These are phyloP conservation scores for Gasterosteus nipponicus DNA, from an alignment of 2,113 vertebrate genomes.

Conservation along the genomic window DNA sequence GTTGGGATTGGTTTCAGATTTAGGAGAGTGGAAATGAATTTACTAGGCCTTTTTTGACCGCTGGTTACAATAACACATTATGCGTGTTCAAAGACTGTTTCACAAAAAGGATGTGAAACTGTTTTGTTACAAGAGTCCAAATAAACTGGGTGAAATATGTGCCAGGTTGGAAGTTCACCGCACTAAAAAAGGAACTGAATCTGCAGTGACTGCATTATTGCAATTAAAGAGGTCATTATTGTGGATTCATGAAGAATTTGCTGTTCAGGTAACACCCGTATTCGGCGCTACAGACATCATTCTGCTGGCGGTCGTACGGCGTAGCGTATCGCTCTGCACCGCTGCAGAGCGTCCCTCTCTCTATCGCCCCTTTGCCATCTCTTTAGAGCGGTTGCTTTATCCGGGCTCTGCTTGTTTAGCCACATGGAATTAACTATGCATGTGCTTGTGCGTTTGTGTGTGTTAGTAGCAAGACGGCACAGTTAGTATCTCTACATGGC, in stretches of 20 bases:
- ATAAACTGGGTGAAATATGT: not conserved
- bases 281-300: not conserved
- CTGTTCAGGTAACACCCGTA: slow-evolving; percentile 2
- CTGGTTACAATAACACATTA: slow-evolving; percentile 27
- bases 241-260: slow-evolving; percentile 24
- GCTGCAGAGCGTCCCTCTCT: slow-evolving; percentile 9
- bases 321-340: not conserved
- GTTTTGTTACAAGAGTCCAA: slow-evolving; percentile 5
- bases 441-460: slow-evolving; percentile 27
- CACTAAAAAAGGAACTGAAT: slow-evolving; percentile 9
- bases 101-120: slow-evolving; percentile 23
- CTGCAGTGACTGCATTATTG: slow-evolving; percentile 2
- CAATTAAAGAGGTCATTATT: slow-evolving; percentile 4
- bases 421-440: slow-evolving; percentile 41
- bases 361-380: slow-evolving; percentile 1
- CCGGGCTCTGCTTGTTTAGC: slow-evolving; percentile 41
- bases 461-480: slow-evolving; percentile 25
- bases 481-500: slow-evolving; percentile 49
- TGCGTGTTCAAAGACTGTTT: slow-evolving; percentile 23
- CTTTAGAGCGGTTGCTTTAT: slow-evolving; percentile 62
- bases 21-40: slow-evolving; percentile 37
- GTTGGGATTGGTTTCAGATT: slow-evolving; percentile 34
- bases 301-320: not conserved
- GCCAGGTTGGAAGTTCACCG: not conserved
- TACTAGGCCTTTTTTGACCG: slow-evolving; percentile 29